Conservation (phyloP, 1,140 invertebrate species). For the Drosophila hydei region DNA sequence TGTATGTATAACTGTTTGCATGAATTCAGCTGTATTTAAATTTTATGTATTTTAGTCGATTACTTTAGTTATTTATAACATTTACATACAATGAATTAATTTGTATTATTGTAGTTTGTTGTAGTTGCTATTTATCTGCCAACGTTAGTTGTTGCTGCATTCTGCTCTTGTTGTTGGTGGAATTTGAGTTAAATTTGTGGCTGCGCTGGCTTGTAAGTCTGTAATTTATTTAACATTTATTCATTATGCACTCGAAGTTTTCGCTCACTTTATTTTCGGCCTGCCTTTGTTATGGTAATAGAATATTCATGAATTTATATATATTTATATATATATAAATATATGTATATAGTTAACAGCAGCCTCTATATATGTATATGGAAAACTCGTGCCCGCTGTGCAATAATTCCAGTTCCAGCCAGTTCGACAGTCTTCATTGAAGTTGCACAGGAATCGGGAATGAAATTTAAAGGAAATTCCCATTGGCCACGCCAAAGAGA, state of each 20-base stretch:
- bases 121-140: conserved; percentile 34
- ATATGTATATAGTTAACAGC: conserved; percentile 24
- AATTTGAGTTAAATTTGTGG: conserved; percentile 29
- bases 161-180: conserved; percentile 6
- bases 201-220: conserved; percentile 31
- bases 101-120: conserved; percentile 60
- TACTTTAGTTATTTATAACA: conserved; percentile 79
- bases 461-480: conserved; percentile 1
- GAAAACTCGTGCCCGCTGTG: background rate
- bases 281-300: conserved; percentile 57
- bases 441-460: conserved; percentile 2
- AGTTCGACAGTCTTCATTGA: background rate
- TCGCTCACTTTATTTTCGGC: conserved; percentile 33
- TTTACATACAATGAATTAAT: conserved; percentile 74
- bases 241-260: conserved; percentile 69
- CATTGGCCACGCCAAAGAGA: background rate
- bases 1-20: conserved; percentile 6
- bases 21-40: conserved; percentile 30
- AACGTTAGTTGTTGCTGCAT: conserved; percentile 3
- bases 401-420: background rate
- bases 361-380: background rate
- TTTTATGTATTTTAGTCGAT: conserved; percentile 49
- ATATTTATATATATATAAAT: conserved; percentile 59
- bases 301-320: conserved; percentile 69
- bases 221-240: conserved; percentile 73